Conservation (phyloP, 2,113 vertebrate genomes). For the Ia io region DNA sequence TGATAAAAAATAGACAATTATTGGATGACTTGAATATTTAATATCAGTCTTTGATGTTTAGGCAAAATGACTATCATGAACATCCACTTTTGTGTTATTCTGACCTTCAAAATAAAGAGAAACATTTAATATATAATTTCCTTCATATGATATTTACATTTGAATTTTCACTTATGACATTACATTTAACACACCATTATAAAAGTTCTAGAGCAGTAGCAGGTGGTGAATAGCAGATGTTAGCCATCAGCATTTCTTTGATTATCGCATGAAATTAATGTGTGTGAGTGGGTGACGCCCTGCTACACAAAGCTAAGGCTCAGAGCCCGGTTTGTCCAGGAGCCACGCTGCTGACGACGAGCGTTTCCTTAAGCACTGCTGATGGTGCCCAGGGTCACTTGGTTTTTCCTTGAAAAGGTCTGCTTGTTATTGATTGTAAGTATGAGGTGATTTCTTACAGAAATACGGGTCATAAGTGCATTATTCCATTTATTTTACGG, state of each 20-base stretch:
- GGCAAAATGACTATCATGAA: background rate
- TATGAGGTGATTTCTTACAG: background rate
- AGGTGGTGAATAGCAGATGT: too few relatives aligned
- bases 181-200: too few relatives aligned
- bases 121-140: background rate
- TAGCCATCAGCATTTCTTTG: rapidly evolving
- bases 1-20: background rate
- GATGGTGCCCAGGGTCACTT: rapidly evolving
- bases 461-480: background rate
- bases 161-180: background rate
- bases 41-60: background rate
- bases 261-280: too few relatives aligned
- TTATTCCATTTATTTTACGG: background rate
- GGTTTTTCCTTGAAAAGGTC: background rate
- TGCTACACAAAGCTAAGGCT: background rate
- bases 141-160: background rate
- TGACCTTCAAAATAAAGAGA: background rate
- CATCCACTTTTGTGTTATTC: background rate
- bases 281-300: rapidly evolving
- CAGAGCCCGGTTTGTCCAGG: rapidly evolving
- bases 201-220: background rate
- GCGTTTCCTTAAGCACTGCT: background rate
- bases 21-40: background rate
- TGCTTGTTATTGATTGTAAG: background rate
- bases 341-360: background rate